phyloP scores from a whole-genome alignment of 2,888 invertebrate species.

The Leptinotarsa peninsularis region DNA sequence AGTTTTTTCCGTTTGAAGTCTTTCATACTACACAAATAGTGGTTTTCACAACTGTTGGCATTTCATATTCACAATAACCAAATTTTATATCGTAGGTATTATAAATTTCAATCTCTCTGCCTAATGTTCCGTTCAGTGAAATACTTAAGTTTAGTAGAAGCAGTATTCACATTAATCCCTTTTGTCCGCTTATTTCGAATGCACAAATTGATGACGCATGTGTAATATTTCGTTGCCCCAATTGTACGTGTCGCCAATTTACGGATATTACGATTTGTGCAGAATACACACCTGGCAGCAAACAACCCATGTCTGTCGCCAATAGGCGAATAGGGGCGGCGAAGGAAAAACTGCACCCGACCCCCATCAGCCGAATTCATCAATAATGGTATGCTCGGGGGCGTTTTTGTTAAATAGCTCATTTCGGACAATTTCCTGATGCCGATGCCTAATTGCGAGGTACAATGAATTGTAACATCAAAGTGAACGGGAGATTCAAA shows the following conservation, averaged over 20 bases:
- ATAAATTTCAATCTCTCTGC: too few species aligned
- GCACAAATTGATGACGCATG: too few species aligned
- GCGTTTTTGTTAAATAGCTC: conserved; percentile 20
- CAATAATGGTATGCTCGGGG: conserved; percentile 16
- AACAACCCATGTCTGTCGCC: conserved; percentile 27
- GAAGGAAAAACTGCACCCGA: conserved; percentile 10
- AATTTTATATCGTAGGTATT: too few species aligned
- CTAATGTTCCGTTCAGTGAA: too few species aligned
- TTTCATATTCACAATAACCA: too few species aligned
- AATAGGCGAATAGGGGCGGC: conserved; percentile 16
- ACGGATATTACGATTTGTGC: conserved; percentile 30
- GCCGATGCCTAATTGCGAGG: neutral
- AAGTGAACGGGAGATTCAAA: neutral
- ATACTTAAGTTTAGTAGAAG: too few species aligned
- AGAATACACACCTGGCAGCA: conserved; percentile 29
- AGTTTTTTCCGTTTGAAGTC: too few species aligned
- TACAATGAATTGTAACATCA: conserved; percentile 3
- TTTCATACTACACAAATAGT: too few species aligned
- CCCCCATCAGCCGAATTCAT: neutral
- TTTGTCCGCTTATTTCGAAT: too few species aligned
- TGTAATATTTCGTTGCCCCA: too few species aligned
- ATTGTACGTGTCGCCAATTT: conserved; percentile 24
- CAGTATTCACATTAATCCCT: too few species aligned
- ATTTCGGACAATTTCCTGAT: conserved; percentile 20
- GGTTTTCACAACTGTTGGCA: too few species aligned